phyloP scores from a whole-genome alignment of 2,113 vertebrate species.

The Murina feae region DNA sequence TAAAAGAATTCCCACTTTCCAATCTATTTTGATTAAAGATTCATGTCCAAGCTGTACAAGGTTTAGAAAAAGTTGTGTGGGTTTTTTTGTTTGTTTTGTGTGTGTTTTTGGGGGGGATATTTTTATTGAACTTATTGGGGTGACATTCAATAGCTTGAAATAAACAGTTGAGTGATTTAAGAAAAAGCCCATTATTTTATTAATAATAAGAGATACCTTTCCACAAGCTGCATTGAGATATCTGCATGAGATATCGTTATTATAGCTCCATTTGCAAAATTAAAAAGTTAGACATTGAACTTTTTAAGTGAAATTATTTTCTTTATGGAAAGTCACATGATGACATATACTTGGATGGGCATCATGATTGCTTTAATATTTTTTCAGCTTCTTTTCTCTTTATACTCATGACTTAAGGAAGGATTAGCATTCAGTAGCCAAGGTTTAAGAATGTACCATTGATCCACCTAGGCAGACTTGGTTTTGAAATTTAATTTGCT shows the following conservation, averaged over 20 bases:
- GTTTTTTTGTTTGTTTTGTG: too few relatives aligned
- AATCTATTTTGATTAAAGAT: constrained; percentile 15
- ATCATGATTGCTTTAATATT: background rate
- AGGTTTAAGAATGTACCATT: background rate
- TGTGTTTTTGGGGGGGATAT: too few relatives aligned
- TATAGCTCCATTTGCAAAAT: background rate
- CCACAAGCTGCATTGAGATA: background rate
- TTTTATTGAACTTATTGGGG: background rate
- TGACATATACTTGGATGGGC: background rate
- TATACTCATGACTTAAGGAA: constrained; percentile 1
- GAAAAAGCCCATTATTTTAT: background rate
- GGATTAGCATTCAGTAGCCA: constrained; percentile 39
- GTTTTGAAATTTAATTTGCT: constrained; percentile 57
- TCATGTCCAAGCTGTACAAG: background rate
- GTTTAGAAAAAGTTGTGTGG: background rate
- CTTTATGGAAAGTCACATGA: background rate
- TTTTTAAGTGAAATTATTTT: background rate
- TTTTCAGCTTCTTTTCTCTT: constrained; percentile 13
- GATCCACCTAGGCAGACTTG: background rate
- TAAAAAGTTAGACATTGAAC: background rate
- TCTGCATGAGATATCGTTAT: background rate
- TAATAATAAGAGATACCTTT: background rate
- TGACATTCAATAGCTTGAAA: background rate
- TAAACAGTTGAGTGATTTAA: background rate
- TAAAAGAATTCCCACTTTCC: background rate